Percentiles rank a stretch among this genome's conserved stretches.
phyloP scores from a whole-genome alignment of 2,888 invertebrate species.

The Escarpia spicata region DNA sequence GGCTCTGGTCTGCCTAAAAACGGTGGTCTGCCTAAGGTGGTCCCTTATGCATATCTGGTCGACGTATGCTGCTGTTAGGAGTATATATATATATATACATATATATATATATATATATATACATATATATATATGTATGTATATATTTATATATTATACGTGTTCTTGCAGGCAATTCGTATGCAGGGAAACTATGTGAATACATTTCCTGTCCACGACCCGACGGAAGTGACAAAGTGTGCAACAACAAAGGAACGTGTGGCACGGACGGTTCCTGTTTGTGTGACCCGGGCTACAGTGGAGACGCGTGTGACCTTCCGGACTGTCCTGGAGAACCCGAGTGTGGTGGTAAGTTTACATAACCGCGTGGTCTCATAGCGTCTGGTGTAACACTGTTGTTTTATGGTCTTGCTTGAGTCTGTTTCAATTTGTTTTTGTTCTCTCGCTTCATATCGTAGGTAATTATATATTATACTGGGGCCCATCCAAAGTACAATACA shows the following conservation, averaged over 20 bases:
- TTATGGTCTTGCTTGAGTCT: not conserved
- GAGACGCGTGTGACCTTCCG: slow-evolving; percentile 45
- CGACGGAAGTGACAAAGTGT: slow-evolving; percentile 34
- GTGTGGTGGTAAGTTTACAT: slow-evolving; percentile 34
- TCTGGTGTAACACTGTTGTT: no score
- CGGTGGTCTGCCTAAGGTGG: no score
- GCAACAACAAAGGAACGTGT: slow-evolving; percentile 50
- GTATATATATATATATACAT: no score
- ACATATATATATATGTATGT: no score
- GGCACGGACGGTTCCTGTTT: slow-evolving; percentile 39
- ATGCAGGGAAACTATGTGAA: slow-evolving; percentile 47
- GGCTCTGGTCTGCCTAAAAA: no score
- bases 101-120: no score
- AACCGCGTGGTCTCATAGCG: not conserved
- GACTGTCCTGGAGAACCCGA: slow-evolving; percentile 46
- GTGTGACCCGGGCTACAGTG: slow-evolving; percentile 50
- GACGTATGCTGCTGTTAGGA: no score
- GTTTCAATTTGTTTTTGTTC: not conserved
- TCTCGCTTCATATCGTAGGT: not conserved
- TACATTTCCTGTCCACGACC: slow-evolving; percentile 45
- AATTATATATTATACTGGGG: not conserved
- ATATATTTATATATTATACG: not conserved
- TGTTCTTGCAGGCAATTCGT: slow-evolving; percentile 43
- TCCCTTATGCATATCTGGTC: no score
- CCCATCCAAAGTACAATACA: no score